Base-by-base conservation (phyloP, 1,140 invertebrate genomes). In the Musca vetustissima region DNA sequence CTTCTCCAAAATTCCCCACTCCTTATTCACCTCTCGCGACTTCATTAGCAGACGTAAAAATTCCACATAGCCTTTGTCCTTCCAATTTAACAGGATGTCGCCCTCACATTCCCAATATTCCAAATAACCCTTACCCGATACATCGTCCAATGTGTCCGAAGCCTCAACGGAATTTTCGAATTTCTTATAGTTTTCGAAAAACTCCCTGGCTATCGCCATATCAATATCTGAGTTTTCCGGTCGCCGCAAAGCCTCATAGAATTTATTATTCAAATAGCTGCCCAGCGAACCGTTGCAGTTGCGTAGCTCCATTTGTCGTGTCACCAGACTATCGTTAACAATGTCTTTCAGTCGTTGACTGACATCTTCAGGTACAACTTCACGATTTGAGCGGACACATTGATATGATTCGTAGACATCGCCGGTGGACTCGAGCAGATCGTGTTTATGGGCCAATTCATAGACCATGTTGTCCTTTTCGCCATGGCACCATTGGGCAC, bases 401-500 rank as follows among this genome's bases (percentile, higher is more conserved):
- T 81, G 71, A 64, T 81, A 77, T 64, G 74, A 78, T 57, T 75
- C 72, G 19, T 77, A 75, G 32, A 84, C 75, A 1, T 74, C 74
- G 0, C 73, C 75, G 9, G 76, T 78, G 65, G 79, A 79, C 43
- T 83, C 84, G 15, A 90, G 73, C 15, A 90, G 75, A 72, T 86
- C 83, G 17, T 87, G 74, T 22, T 86, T 85, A 52, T 87, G 86
- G 0, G 88, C 89, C 69, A 92, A 73, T 70, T 90, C 83, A 74
- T 86, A 92, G 1, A 92, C 88, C 21, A 87, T 78, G 81, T 95
- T 93, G 43, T 85, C 87, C 70, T 89, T 84, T 79, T 94, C 88
- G 1, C 94, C 93, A 75, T 96, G 93, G 73, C 94, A 88, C 78
- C 80, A 82, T 22, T 95, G 91, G 24, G 93, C 94, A 4, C 94